A percentile compares a stretch with the other conserved stretches of the same genome.
phyloP scores from a whole-genome alignment of 2,113 vertebrate genomes.

The Corythornis cristatus region DNA sequence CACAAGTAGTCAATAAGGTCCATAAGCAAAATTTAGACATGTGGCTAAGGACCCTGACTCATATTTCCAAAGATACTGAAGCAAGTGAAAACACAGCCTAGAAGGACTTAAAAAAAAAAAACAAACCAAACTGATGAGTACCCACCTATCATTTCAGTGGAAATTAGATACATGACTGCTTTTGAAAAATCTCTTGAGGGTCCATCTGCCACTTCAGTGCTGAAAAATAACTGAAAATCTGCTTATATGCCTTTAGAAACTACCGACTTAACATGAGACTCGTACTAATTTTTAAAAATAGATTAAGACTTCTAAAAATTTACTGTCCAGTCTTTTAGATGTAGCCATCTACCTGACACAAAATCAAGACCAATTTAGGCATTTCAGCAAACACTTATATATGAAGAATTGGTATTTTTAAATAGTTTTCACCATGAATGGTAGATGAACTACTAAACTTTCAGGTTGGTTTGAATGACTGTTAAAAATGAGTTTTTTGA shows the following conservation, averaged over 20 bases:
- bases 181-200: not conserved
- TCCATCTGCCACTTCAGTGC: not conserved
- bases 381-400: not conserved
- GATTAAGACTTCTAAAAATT: not conserved
- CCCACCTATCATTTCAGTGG: not conserved
- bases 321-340: not conserved
- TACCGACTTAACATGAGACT: not conserved
- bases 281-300: not conserved
- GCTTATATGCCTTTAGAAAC: not conserved
- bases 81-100: not conserved
- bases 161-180: not conserved
- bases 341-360: not conserved
- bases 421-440: not conserved
- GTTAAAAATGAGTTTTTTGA: not conserved
- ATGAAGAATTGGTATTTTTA: not conserved
- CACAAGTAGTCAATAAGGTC: slow-evolving; percentile 1
- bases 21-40: slow-evolving; percentile 7
- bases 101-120: not conserved
- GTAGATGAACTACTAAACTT: not conserved
- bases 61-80: not conserved
- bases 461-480: not conserved
- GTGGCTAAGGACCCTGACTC: not conserved
- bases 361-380: not conserved
- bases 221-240: not conserved
- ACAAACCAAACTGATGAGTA: not conserved